phyloP scores from a whole-genome alignment of 2,888 invertebrate species.

The Troides oblongomaculatus region DNA sequence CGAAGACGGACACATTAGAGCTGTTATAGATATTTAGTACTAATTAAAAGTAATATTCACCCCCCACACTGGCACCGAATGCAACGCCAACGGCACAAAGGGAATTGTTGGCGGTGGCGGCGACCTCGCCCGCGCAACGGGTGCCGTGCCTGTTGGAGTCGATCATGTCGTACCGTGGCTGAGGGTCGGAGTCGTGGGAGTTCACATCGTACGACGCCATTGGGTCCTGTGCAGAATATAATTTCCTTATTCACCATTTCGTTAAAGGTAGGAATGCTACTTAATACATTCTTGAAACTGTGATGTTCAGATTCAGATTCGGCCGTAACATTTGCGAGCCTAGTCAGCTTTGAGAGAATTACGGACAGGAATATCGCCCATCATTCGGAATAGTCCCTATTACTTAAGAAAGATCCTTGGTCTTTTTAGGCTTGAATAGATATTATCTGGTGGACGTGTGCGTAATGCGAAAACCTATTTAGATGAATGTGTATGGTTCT shows the following conservation, averaged over 20 bases:
- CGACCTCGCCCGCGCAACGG: constrained; percentile 98
- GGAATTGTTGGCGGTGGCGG: constrained; percentile 97
- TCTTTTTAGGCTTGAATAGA: no score
- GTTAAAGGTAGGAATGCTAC: background rate
- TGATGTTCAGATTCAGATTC: no score
- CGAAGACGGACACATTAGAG: no score
- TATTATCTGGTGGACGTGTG: no score
- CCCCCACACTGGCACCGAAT: constrained; percentile 96
- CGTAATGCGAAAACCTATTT: background rate
- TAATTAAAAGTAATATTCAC: constrained; percentile 55
- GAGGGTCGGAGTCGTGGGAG: constrained; percentile 96
- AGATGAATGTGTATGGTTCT: background rate
- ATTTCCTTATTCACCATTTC: background rate
- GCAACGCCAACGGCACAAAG: constrained; percentile 98
- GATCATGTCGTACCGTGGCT: constrained; percentile 97
- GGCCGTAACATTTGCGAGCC: no score
- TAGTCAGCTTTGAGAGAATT: no score
- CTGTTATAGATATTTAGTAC: no score
- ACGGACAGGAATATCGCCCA: no score
- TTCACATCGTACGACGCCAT: constrained; percentile 98
- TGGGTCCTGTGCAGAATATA: constrained; percentile 85
- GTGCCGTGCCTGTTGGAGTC: constrained; percentile 98
- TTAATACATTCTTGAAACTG: background rate
- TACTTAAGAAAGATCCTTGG: no score
- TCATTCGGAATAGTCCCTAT: no score